A percentile compares a stretch with the other conserved stretches of the same genome.
Conservation (phyloP, 2,888 invertebrate genomes). For the Eledone cirrhosa region DNA sequence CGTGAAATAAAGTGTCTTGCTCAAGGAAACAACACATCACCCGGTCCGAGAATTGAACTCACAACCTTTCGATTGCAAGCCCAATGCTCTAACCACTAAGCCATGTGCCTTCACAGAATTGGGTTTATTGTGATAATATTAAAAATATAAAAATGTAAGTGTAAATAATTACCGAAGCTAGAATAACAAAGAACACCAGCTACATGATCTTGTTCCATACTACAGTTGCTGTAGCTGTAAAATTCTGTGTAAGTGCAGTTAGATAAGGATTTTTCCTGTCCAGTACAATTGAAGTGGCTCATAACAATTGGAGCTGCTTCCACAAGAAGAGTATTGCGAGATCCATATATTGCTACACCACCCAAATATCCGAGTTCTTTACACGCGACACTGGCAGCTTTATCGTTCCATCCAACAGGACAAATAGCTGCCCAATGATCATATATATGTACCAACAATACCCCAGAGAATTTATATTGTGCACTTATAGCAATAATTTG, state of each 20-base stretch:
- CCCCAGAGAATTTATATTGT: background rate
- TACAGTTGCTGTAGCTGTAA: constrained; percentile 44
- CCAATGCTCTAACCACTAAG: too few species aligned
- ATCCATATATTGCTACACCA: constrained; percentile 44
- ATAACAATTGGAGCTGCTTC: constrained; percentile 45
- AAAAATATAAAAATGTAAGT: too few species aligned
- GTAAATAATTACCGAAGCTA: constrained; percentile 37
- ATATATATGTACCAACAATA: background rate
- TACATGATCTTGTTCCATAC: constrained; percentile 37
- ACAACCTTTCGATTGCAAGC: too few species aligned
- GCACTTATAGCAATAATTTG: too few species aligned
- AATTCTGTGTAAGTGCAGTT: constrained; percentile 44
- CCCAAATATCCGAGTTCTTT: constrained; percentile 47
- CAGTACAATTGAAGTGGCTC: constrained; percentile 44
- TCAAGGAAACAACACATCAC: too few species aligned
- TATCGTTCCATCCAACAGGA: constrained; percentile 49
- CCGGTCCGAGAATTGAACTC: too few species aligned
- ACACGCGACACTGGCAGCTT: constrained; percentile 49
- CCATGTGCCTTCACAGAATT: too few species aligned
- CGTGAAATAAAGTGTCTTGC: too few species aligned
- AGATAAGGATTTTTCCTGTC: constrained; percentile 39
- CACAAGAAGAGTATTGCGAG: background rate
- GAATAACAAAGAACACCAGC: constrained; percentile 55
- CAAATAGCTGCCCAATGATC: constrained; percentile 73
- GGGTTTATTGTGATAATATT: too few species aligned